A percentile compares a stretch with the other conserved stretches of the same genome.
Conservation (phyloP, 2,113 vertebrate genomes). For the Stigmatopora argus region DNA sequence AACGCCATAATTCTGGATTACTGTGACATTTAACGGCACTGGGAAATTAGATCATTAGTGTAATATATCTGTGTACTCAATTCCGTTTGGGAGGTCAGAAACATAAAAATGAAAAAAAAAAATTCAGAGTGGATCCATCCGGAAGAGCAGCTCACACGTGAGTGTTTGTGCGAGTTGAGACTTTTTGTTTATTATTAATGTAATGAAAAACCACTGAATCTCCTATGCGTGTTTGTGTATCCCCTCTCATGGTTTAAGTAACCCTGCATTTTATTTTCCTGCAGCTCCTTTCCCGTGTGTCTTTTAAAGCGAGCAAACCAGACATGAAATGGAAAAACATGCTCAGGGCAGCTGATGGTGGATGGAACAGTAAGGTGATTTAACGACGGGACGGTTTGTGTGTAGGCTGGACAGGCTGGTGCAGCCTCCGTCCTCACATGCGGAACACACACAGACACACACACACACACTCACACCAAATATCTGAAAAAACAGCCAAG, state of each 20-base stretch:
- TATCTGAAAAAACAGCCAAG: slow-evolving; percentile 71
- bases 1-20: slow-evolving; percentile 69
- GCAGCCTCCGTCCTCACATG: slow-evolving; percentile 65
- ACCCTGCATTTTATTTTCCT: slow-evolving; percentile 38
- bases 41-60: slow-evolving; percentile 78
- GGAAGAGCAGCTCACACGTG: slow-evolving; percentile 45
- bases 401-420: slow-evolving; percentile 71
- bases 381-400: slow-evolving; percentile 64
- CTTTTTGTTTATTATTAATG: slow-evolving; percentile 33
- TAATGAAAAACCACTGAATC: slow-evolving; percentile 24
- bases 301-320: slow-evolving; percentile 57
- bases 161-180: slow-evolving; percentile 7
- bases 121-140: slow-evolving; percentile 45
- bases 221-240: slow-evolving; percentile 38
- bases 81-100: slow-evolving; percentile 63
- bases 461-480: slow-evolving; percentile 64
- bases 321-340: slow-evolving; percentile 54
- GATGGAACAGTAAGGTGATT: slow-evolving; percentile 66
- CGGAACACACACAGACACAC: slow-evolving; percentile 28
- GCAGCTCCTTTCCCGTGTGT: slow-evolving; percentile 44
- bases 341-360: slow-evolving; percentile 61
- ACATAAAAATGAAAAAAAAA: slow-evolving; percentile 75
- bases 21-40: slow-evolving; percentile 72
- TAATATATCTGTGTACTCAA: slow-evolving; percentile 78
- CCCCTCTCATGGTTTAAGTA: slow-evolving; percentile 17